Evolutionary conservation across 2,888 invertebrate genomes (phyloP), one percentile per base, ranked within the genome.

Genomic region (Colletes collaris): DNA sequence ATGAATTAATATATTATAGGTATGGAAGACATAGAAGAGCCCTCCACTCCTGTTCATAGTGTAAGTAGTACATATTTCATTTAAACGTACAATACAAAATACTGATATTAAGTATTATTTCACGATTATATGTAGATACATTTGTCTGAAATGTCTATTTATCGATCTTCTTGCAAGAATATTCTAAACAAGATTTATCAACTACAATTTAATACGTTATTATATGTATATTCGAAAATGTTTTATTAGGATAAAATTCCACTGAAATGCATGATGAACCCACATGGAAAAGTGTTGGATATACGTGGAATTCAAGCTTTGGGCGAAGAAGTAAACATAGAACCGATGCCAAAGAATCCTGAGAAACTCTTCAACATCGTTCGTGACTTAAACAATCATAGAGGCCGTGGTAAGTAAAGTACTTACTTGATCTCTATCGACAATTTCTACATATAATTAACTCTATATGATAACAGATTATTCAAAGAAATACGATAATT

Each of bases 341-440:
- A 96, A 87, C 92, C 95, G 58, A 93, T 94, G 62, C 95, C 95
- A n/a, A 92, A 96, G 84, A 96, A 96, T 64, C 96, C 96, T 4
- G 96, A 96, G 89, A 95, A 96, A 82, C 95, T 96, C 88, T 96
- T 96, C 89, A 96, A 96, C 92, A 95, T 97, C 85, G 97, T 97
- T 66, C 95, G 95, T 78, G 97, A 97, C 90, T 94, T 97, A 77
- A 96, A 97, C 91, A 95, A 96, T 81, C 96, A 96, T 74, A 96
- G 95, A 93, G 97, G 97, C 91, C 96, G 96, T 94, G 97, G 96
- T 96, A 93, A 93, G 83, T 44, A 55, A 93, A 93, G 83, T 44
- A 55, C 27, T 55, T 44, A 55, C 27, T 55, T 58, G 49, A 44
- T 37, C 37, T 10, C 13, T 40, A 55, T 55, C 40, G 6, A 40